A percentile compares a stretch with the other conserved stretches of the same genome.
phyloP scores from a whole-genome alignment of 2,888 invertebrate genomes.

The Callimorpha dominula region DNA sequence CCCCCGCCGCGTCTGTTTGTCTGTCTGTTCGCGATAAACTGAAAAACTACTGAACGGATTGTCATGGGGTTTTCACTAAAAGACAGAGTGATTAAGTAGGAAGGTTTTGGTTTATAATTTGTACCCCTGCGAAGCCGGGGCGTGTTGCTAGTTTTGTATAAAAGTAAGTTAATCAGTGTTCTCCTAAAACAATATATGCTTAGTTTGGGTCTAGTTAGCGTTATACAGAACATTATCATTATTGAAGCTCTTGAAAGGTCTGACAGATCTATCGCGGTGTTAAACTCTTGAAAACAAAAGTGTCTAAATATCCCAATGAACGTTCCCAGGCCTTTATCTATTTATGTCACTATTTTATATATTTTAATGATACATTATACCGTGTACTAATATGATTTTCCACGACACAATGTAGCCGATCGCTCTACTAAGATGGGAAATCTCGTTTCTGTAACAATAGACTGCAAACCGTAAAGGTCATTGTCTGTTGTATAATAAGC shows the following conservation, averaged over 20 bases:
- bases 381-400: slow-evolving; percentile 30
- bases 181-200: too few relatives aligned
- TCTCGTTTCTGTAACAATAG: slow-evolving; percentile 68
- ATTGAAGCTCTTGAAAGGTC: background rate
- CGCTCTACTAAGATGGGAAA: slow-evolving; percentile 76
- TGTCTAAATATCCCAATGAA: slow-evolving; percentile 37
- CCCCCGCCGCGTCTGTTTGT: too few relatives aligned
- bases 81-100: too few relatives aligned
- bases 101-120: too few relatives aligned
- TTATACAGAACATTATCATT: background rate
- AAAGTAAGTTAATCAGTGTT: too few relatives aligned
- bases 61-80: too few relatives aligned
- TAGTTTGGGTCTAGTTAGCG: too few relatives aligned
- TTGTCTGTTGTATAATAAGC: slow-evolving; percentile 57
- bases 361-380: slow-evolving; percentile 47
- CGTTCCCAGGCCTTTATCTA: slow-evolving; percentile 47
- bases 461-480: slow-evolving; percentile 65
- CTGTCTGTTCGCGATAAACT: too few relatives aligned
- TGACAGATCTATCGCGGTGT: background rate
- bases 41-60: too few relatives aligned
- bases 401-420: slow-evolving; percentile 40
- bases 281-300: slow-evolving; percentile 28
- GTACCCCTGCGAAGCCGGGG: too few relatives aligned
- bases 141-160: too few relatives aligned
- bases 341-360: slow-evolving; percentile 35